These are phyloP conservation scores for Drosophila ustulata DNA, from an alignment of 2,888 invertebrate genomes.

Conservation along the genomic window DNA sequence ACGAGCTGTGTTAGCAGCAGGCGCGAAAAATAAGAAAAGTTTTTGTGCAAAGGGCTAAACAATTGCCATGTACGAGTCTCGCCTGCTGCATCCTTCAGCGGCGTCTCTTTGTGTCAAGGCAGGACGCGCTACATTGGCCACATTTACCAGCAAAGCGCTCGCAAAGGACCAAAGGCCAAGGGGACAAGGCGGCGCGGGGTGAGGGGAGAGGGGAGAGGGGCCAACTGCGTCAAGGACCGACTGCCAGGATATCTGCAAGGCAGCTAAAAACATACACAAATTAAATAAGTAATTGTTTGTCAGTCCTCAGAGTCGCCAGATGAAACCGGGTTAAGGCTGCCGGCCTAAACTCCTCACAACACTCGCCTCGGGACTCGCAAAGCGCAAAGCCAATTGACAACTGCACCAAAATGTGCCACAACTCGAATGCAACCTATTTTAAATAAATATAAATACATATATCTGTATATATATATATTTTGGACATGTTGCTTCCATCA, in stretches of 20 bases:
- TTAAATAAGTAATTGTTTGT: conserved; percentile 60
- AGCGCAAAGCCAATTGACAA: not conserved
- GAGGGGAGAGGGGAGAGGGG: not conserved
- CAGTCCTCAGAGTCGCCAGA: conserved; percentile 32
- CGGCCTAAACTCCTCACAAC: conserved; percentile 15
- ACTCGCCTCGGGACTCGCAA: not conserved
- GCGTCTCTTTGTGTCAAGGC: conserved; percentile 23
- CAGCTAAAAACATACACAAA: conserved; percentile 39
- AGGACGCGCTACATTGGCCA: conserved; percentile 51
- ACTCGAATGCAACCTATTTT: not conserved
- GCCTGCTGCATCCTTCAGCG: conserved; percentile 4
- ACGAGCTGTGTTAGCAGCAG: conserved; percentile 35
- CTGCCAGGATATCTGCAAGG: conserved; percentile 23
- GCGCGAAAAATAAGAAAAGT: conserved; percentile 72
- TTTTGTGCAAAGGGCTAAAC: conserved; percentile 63
- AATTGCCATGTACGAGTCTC: conserved; percentile 54
- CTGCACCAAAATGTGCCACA: conserved; percentile 16
- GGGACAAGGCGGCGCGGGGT: not conserved
- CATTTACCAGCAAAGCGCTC: conserved; percentile 49
- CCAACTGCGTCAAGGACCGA: conserved; percentile 7
- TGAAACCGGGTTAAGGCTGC: conserved; percentile 14
- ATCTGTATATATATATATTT: too few relatives aligned
- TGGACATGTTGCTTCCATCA: too few relatives aligned
- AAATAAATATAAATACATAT: too few relatives aligned
- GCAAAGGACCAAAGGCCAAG: conserved; percentile 33